Conservation (phyloP, 2,888 invertebrate species). For the Trilocha varians region DNA sequence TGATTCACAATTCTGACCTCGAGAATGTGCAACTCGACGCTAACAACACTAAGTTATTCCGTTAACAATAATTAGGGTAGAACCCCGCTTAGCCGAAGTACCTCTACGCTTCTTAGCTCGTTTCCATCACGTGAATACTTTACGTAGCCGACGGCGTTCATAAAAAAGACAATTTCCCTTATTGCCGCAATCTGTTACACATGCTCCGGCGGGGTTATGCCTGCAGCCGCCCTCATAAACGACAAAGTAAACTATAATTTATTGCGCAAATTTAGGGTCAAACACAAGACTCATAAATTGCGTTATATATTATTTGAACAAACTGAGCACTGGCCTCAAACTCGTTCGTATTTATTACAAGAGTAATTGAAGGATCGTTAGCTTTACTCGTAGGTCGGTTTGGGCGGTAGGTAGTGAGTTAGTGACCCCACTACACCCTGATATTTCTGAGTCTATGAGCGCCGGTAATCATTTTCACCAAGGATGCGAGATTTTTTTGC, state of each 20-base stretch:
- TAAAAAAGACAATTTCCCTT: slow-evolving; percentile 73
- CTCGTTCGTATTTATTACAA: slow-evolving; percentile 1
- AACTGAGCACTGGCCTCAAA: slow-evolving; percentile 29
- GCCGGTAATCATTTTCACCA: too few species aligned
- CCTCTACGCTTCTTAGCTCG: slow-evolving; percentile 14
- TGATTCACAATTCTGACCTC: too few species aligned
- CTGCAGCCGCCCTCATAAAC: slow-evolving; percentile 68
- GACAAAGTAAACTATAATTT: slow-evolving; percentile 72
- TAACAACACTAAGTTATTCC: too few species aligned
- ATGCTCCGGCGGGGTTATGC: slow-evolving; percentile 61
- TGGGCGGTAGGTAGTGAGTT: too few species aligned
- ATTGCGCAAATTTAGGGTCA: slow-evolving; percentile 69
- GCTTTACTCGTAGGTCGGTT: too few species aligned
- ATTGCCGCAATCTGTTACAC: slow-evolving; percentile 72
- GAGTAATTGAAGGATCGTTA: too few species aligned
- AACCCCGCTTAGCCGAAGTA: neutral
- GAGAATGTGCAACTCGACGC: too few species aligned
- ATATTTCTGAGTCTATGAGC: too few species aligned
- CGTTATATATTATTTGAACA: slow-evolving; percentile 48
- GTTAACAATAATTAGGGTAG: neutral
- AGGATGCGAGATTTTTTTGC: too few species aligned
- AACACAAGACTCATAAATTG: slow-evolving; percentile 59
- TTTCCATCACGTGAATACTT: slow-evolving; percentile 50
- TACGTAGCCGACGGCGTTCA: slow-evolving; percentile 61
- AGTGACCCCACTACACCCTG: too few species aligned